Conservation (phyloP, 1,140 invertebrate genomes). For the Lucilia sericata region DNA sequence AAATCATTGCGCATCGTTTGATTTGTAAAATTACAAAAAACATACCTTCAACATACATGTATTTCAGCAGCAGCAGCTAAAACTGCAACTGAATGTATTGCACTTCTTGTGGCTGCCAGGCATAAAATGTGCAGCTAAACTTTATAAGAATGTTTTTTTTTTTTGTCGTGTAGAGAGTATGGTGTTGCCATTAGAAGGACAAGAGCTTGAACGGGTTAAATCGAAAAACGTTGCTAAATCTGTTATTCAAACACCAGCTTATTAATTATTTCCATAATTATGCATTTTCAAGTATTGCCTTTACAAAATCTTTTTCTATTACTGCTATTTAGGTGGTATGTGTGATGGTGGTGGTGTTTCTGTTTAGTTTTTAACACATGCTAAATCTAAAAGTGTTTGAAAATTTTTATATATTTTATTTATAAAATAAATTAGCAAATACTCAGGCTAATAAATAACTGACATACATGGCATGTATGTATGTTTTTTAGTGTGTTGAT, state of each 20-base stretch:
- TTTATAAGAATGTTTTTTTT: neutral
- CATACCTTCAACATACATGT: neutral
- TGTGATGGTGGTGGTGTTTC: neutral
- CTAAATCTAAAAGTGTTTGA: neutral
- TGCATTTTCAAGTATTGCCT: conserved; percentile 24
- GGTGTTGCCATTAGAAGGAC: neutral
- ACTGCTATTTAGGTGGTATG: neutral
- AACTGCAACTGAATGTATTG: neutral
- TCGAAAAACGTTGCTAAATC: conserved; percentile 20
- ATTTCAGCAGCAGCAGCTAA: neutral
- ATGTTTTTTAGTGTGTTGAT: neutral
- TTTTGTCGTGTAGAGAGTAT: neutral
- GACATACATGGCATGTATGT: neutral
- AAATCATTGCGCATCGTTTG: conserved; percentile 28
- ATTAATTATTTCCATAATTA: conserved; percentile 42
- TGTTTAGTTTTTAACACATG: neutral
- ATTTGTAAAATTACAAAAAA: neutral
- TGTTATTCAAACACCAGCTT: conserved; percentile 22
- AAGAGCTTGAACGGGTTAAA: neutral
- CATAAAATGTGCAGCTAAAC: conserved; percentile 21
- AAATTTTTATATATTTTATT: neutral
- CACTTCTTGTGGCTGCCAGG: neutral
- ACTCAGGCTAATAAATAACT: conserved; percentile 6
- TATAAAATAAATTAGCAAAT: neutral
- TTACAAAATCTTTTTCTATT: conserved; percentile 2